A percentile compares a stretch with the other conserved stretches of the same genome.
Conservation (phyloP, 2,888 invertebrate species). For the Priocnemis perturbator region DNA sequence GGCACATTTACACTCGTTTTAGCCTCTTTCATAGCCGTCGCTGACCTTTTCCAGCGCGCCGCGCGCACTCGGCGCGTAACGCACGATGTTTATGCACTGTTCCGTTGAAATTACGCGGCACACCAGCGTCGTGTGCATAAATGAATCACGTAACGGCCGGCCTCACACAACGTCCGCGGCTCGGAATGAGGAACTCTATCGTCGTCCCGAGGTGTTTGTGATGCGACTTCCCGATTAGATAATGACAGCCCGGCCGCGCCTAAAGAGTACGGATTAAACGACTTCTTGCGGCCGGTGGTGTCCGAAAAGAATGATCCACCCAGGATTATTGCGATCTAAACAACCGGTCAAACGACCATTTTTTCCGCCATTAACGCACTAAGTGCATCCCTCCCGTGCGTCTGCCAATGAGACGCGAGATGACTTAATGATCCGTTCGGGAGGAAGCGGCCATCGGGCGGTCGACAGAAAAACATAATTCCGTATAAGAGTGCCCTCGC, state of each 20-base stretch:
- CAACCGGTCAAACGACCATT: neutral
- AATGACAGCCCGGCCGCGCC: constrained; percentile 14
- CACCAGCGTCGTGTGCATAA: too few species aligned
- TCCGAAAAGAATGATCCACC: constrained; percentile 19
- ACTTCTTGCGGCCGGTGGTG: constrained; percentile 5
- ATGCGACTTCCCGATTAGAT: constrained; percentile 19
- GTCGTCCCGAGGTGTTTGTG: constrained; percentile 2
- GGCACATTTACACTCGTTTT: too few species aligned
- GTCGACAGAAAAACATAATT: neutral
- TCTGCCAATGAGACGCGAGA: neutral
- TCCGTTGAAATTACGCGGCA: too few species aligned
- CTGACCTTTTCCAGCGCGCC: too few species aligned
- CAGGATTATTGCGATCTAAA: neutral
- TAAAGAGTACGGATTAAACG: constrained; percentile 18
- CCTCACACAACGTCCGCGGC: neutral
- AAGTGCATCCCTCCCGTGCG: neutral
- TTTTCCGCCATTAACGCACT: neutral
- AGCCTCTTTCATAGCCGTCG: too few species aligned
- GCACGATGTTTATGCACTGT: too few species aligned
- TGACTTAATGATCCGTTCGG: constrained; percentile 3
- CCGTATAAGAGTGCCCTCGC: neutral
- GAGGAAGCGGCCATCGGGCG: too few species aligned
- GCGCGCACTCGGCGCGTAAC: too few species aligned
- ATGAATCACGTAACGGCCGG: too few species aligned
- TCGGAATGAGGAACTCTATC: neutral